A percentile compares a stretch with the other conserved stretches of the same genome.
Conservation (phyloP, 2,113 vertebrate species). For the Platysternon megacephalum region DNA sequence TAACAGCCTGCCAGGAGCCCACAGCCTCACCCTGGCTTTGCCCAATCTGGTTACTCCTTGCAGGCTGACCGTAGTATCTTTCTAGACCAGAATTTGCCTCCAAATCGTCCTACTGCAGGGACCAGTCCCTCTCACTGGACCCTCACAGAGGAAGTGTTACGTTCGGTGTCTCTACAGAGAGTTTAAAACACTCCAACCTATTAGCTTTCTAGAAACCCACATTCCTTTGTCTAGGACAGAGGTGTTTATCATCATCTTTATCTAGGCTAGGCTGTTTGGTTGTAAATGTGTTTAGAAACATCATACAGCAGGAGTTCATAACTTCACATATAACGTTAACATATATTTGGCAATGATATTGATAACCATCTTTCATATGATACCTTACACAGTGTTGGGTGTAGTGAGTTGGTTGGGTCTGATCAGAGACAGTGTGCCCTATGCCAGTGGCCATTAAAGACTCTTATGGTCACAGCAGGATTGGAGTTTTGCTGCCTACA, state of each 20-base stretch:
- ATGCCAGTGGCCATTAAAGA: background rate
- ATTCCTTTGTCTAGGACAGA: background rate
- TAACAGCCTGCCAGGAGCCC: background rate
- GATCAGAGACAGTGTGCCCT: background rate
- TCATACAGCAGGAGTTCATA: background rate
- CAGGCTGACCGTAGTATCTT: background rate
- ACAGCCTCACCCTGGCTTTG: background rate
- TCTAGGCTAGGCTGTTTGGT: background rate
- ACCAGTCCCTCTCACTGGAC: background rate
- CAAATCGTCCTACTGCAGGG: background rate
- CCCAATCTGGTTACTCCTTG: background rate
- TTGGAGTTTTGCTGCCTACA: background rate
- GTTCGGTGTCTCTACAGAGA: background rate
- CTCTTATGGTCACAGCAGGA: background rate
- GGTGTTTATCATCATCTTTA: background rate
- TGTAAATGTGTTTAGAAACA: background rate
- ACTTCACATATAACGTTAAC: background rate
- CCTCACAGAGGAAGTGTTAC: background rate
- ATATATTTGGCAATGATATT: background rate
- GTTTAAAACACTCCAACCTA: background rate
- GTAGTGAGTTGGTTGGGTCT: background rate
- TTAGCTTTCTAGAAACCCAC: background rate
- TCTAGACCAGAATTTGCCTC: background rate
- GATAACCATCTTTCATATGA: background rate
- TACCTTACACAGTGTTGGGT: background rate